phyloP scores from a whole-genome alignment of 2,797 vertebrate genomes.

The Spheniscus humboldti region DNA sequence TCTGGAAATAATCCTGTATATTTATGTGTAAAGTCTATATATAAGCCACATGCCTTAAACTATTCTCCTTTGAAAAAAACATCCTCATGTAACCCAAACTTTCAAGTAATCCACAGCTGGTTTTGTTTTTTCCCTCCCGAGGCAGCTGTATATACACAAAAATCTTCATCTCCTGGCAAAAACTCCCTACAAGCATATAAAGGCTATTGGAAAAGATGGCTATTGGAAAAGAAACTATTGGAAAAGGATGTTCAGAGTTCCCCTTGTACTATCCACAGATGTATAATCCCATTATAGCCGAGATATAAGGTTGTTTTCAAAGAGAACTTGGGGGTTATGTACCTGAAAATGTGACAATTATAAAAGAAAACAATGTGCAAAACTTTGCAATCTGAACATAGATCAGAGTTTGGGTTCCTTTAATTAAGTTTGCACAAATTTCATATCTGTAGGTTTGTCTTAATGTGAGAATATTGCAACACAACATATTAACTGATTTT shows the following conservation, averaged over 20 bases:
- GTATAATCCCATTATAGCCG: background rate
- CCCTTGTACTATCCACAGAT: background rate
- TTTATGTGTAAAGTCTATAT: background rate
- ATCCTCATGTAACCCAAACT: background rate
- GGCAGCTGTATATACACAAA: background rate
- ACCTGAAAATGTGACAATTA: background rate
- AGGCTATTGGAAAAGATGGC: background rate
- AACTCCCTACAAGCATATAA: background rate
- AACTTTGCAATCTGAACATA: background rate
- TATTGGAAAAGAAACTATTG: background rate
- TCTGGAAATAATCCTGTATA: background rate
- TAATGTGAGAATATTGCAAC: background rate
- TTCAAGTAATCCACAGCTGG: background rate
- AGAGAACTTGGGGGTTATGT: background rate
- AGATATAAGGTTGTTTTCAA: background rate
- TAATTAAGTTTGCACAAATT: background rate
- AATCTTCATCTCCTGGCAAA: background rate
- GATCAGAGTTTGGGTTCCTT: background rate
- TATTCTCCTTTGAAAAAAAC: background rate
- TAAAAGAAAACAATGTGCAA: background rate
- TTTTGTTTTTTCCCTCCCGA: background rate
- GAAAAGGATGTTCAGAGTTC: background rate
- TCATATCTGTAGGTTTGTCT: background rate
- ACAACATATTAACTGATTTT: rapidly evolving
- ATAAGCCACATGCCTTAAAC: background rate